Evolutionary conservation across 2,113 vertebrate species (phyloP).

Genomic region (Boulengeromyrus knoepffleri): DNA sequence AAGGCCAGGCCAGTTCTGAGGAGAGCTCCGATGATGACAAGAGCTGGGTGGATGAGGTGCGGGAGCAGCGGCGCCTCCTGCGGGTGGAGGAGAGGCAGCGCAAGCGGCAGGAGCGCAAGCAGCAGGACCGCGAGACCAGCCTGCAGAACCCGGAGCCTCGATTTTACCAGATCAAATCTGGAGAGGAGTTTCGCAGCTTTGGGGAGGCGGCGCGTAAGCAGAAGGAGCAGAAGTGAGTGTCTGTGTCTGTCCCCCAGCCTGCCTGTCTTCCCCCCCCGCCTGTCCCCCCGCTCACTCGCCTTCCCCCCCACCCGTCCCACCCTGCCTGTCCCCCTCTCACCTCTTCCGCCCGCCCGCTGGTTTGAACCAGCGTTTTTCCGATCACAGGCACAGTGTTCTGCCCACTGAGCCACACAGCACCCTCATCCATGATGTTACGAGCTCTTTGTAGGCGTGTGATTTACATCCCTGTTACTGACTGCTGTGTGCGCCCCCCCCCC

Average conservation of each 20-base stretch:
- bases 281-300: too few relatives aligned
- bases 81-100: constrained; percentile 67
- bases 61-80: constrained; percentile 82
- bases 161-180: constrained; percentile 94
- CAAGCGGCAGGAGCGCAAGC: constrained; percentile 62
- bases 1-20: constrained; percentile 88
- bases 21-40: constrained; percentile 95
- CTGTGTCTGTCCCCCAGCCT: background rate
- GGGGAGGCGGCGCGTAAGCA: constrained; percentile 76
- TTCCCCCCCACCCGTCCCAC: too few relatives aligned
- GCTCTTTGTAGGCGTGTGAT: background rate
- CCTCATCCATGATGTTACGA: background rate
- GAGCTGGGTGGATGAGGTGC: constrained; percentile 92
- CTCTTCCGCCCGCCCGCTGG: background rate
- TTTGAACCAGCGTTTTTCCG: background rate
- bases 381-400: background rate
- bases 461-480: background rate
- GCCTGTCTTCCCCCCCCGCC: background rate
- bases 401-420: background rate
- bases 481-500: background rate
- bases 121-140: constrained; percentile 72
- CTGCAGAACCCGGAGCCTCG: constrained; percentile 68
- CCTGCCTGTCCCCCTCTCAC: too few relatives aligned
- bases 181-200: constrained; percentile 93
- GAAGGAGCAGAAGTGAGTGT: constrained; percentile 84